phyloP scores from a whole-genome alignment of 2,113 vertebrate species.

The Leptodactylus fuscus region DNA sequence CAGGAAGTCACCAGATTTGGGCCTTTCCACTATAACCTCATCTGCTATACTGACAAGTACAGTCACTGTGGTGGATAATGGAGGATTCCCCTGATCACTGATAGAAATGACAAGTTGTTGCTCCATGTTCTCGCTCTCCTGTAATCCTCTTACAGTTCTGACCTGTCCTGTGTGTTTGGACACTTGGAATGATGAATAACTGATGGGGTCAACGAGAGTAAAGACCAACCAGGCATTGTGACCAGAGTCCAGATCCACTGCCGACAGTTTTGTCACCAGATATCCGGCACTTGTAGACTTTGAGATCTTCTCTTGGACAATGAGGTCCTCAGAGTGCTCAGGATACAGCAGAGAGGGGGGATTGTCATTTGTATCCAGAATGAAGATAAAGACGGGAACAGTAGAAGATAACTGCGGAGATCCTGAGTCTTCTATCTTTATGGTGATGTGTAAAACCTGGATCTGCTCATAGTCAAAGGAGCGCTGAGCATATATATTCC shows the following conservation, averaged over 20 bases:
- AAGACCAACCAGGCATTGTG: slow-evolving; percentile 15
- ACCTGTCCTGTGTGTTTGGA: slow-evolving; percentile 20
- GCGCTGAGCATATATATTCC: background rate
- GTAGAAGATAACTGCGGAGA: slow-evolving; percentile 5
- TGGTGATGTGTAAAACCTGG: slow-evolving; percentile 12
- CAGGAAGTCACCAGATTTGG: slow-evolving; percentile 65
- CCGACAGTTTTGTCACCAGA: background rate
- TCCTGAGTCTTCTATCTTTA: slow-evolving; percentile 10
- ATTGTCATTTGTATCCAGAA: slow-evolving; percentile 27
- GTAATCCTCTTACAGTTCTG: background rate
- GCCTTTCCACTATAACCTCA: slow-evolving; percentile 17
- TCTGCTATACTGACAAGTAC: slow-evolving; percentile 8
- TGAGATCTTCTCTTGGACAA: slow-evolving; percentile 9
- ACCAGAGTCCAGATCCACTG: slow-evolving; percentile 20
- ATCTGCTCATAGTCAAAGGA: slow-evolving; percentile 24
- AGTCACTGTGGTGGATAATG: slow-evolving; percentile 19
- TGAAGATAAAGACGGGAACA: background rate
- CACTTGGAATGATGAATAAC: slow-evolving; percentile 2
- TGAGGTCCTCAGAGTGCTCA: slow-evolving; percentile 18
- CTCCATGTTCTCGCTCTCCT: background rate
- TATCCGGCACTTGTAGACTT: slow-evolving; percentile 16
- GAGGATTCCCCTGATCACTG: slow-evolving; percentile 20
- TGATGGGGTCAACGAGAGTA: slow-evolving; percentile 5
- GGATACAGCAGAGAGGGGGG: slow-evolving; percentile 9
- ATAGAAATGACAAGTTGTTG: slow-evolving; percentile 20